Base-by-base conservation (phyloP, 2,113 vertebrate species). In the Thinocorus orbignyianus region DNA sequence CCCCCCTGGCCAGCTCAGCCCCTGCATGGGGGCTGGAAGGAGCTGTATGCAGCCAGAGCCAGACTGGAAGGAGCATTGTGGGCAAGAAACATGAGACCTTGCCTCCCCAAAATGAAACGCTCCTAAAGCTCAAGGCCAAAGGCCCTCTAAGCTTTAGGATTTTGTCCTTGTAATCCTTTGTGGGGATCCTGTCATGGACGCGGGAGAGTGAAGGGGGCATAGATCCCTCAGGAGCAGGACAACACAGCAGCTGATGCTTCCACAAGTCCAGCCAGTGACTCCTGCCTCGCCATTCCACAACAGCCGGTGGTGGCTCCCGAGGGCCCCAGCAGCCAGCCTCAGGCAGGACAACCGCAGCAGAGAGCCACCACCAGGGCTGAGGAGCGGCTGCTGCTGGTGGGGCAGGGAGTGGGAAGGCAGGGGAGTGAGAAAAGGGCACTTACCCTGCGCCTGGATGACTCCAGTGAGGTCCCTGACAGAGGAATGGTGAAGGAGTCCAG, bases 41-140 rank as follows among this genome's bases (percentile, higher is more conserved):
- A 89, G 71, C 72, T 6, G 7, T 74, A 86, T 41, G 3, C 51
- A 57, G 90, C 48, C 82, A 81, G 69, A 65, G 33, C 19, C 0
- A 1, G 42, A 35, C 44, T 72, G 46, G 44, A 94, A 70, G 73
- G 46, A 82, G 76, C 3, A 2, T 13, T 0, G 3, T 61, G 62
- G 60, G 42, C 52, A 82, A 81, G 96, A 95, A 96, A 96, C 62
- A 91, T 77, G 95, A 96, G 86, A 89, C 46, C 49, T 88, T 1
- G 0, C 35, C 72, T 90, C 46, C 92, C 71, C 65, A 81, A 7
- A 94, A 72, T 13, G 35, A 96, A 92, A 82, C 1, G 2, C 74
- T 83, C 77, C 39, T 76, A 55, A 80, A 74, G 20, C 49, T 73
- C 42, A 90, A 86, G 66, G 62, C 79, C 3, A 11, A 85, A 68